Base-by-base conservation (phyloP, 2,888 invertebrate genomes). In the Neocrepidodera transversa region DNA sequence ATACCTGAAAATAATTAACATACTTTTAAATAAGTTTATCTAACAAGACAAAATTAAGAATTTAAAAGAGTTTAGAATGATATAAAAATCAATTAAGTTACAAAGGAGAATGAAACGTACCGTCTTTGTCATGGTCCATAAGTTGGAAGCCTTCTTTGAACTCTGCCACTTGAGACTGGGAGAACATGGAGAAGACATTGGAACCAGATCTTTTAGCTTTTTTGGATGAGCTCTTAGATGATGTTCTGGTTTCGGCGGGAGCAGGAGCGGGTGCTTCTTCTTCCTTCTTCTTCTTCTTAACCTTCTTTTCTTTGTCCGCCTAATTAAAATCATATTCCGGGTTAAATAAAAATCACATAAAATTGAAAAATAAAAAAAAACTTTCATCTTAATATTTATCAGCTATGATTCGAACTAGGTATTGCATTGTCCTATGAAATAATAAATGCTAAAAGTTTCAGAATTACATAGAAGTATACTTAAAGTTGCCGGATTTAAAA, bases 171-270 rank as follows among this genome's bases (percentile, higher is more conserved):
- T 65, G 60, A 83, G 91, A 91, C 85, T 95, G 95, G 75, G 94
- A 90, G 89, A 96, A 95, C 91, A 95, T 94, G 79, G 95, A 94
- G 88, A 95, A 95, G 81, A 95, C 95, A 84, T 93, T 95, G 85
- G 94, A 94, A 74, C 95, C 95, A 79, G 92, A 87, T 80, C 93
- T 89, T 83, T 94, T 94, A 74, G 91, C 91, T 80, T 86, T 87
- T 80, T 88, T 88, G 73, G 86, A 86, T 81, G 91, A 92, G 73
- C 93, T 91, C 72, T 92, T 89, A 75, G 92, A 91, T 68, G 91
- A 91, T 74, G 89, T 87, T 78, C 92, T 86, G 71, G 86, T 83
- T 72, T 88, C 85, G 69, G 87, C 84, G 56, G 86, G 83, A 50
- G 90, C 85, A 68, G 86, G 86, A 68, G 89, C 88, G 68, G 89